Percentiles rank a stretch among this genome's conserved stretches.
Evolutionary conservation across 2,797 vertebrate species (phyloP).

Genomic region (Sphaeramia orbicularis): DNA sequence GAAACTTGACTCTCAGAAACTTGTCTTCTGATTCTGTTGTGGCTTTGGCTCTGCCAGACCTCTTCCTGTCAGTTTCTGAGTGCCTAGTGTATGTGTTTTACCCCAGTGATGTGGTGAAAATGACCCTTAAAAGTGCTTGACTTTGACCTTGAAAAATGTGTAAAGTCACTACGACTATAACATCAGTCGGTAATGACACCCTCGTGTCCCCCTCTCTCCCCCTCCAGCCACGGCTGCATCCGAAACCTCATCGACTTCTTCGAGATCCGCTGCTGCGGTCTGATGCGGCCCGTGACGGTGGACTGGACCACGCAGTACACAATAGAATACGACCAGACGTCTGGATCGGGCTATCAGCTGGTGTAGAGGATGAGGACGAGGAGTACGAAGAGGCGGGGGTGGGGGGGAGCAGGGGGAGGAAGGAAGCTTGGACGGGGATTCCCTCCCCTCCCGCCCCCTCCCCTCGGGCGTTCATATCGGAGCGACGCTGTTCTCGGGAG

Average conservation of each 20-base stretch:
- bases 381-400: background rate
- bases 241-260: slow-evolving; percentile 99
- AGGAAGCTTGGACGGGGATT: slow-evolving; percentile 32
- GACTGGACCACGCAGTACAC: slow-evolving; percentile 99
- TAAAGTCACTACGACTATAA: too few species aligned
- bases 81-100: too few species aligned
- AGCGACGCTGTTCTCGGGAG: slow-evolving; percentile 73
- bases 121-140: too few species aligned
- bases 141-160: too few species aligned
- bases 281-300: slow-evolving; percentile 94
- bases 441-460: background rate
- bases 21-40: too few species aligned
- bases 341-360: slow-evolving; percentile 98
- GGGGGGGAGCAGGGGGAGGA: slow-evolving; percentile 6
- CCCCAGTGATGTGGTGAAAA: too few species aligned
- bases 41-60: too few species aligned
- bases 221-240: slow-evolving; percentile 93
- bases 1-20: too few species aligned
- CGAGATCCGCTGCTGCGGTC: slow-evolving; percentile 98
- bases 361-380: slow-evolving; percentile 87
- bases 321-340: slow-evolving; percentile 98
- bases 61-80: too few species aligned
- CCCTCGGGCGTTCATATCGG: slow-evolving; percentile 68
- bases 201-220: background rate
- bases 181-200: background rate